Percentiles rank a stretch among this genome's conserved stretches.
phyloP scores from a whole-genome alignment of 2,888 invertebrate species.

The Drosophila ezoana region DNA sequence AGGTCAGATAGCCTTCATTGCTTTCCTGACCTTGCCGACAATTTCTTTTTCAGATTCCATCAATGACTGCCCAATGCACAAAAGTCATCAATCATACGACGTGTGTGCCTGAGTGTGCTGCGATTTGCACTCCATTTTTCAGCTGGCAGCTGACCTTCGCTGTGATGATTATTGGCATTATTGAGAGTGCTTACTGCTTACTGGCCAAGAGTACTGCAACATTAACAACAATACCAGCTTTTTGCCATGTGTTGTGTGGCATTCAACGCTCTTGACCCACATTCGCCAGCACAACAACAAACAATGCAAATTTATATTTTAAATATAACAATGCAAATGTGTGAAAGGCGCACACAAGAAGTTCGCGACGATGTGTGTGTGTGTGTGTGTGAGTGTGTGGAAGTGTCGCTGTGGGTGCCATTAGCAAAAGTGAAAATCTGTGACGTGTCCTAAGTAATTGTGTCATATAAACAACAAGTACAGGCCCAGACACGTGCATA shows the following conservation, averaged over 20 bases:
- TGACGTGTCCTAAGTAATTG: slow-evolving; percentile 75
- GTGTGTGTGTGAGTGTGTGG: slow-evolving; percentile 8
- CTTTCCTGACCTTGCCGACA: slow-evolving; percentile 9
- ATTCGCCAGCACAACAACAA: slow-evolving; percentile 47
- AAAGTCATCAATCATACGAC: slow-evolving; percentile 62
- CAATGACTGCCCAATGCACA: slow-evolving; percentile 19
- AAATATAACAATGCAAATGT: slow-evolving; percentile 63
- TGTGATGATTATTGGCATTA: slow-evolving; percentile 51
- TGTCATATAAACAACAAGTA: slow-evolving; percentile 57
- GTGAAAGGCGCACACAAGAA: slow-evolving; percentile 34
- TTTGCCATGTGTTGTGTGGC: slow-evolving; percentile 52
- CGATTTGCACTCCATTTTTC: slow-evolving; percentile 24
- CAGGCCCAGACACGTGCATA: slow-evolving; percentile 52
- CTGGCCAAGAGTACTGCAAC: slow-evolving; percentile 19
- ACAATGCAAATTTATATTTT: slow-evolving; percentile 75
- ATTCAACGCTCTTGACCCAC: slow-evolving; percentile 72
- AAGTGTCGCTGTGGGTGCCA: slow-evolving; percentile 49
- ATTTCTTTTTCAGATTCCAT: slow-evolving; percentile 32
- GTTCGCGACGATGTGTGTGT: slow-evolving; percentile 6
- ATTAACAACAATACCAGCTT: slow-evolving; percentile 13
- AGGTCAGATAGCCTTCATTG: slow-evolving; percentile 1
- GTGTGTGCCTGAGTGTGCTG: slow-evolving; percentile 13
- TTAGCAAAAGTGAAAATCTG: slow-evolving; percentile 74
- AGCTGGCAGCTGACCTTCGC: slow-evolving; percentile 10
- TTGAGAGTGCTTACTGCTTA: slow-evolving; percentile 38